These are phyloP conservation scores for Sarcoramphus papa DNA, from an alignment of 2,797 vertebrate genomes.

Conservation along the genomic window DNA sequence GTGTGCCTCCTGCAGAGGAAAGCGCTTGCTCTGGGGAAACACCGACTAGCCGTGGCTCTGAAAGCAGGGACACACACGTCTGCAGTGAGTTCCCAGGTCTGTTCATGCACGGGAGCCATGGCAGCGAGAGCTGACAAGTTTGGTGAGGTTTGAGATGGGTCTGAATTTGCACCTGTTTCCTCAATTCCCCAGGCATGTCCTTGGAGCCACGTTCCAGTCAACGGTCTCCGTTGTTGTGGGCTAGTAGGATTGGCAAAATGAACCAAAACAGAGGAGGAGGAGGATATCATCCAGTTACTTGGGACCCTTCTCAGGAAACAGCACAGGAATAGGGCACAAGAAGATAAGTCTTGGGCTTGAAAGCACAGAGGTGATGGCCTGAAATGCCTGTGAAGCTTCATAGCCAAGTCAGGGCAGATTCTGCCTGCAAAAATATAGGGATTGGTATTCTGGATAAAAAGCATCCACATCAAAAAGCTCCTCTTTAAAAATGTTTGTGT, in stretches of 20 bases:
- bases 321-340: neutral
- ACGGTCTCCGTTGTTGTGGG: neutral
- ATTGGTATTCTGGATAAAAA: neutral
- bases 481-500: neutral
- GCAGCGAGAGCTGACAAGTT: neutral
- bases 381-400: neutral
- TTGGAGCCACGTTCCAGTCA: neutral
- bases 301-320: neutral
- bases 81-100: neutral
- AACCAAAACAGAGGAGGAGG: neutral
- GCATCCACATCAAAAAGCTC: neutral
- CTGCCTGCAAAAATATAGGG: neutral
- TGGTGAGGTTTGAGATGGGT: neutral
- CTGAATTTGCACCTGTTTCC: neutral
- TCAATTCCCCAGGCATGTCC: neutral
- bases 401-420: neutral
- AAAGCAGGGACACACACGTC: neutral
- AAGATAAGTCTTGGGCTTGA: neutral
- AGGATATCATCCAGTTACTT: neutral
- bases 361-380: neutral
- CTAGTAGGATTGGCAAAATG: neutral
- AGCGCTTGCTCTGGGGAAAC: neutral
- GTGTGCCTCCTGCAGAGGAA: neutral
- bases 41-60: neutral
- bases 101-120: neutral